Percentiles rank a stretch among this genome's conserved stretches.
These are phyloP conservation scores for Trissolcus brochymenae DNA, from an alignment of 2,888 invertebrate genomes.

Conservation along the genomic window DNA sequence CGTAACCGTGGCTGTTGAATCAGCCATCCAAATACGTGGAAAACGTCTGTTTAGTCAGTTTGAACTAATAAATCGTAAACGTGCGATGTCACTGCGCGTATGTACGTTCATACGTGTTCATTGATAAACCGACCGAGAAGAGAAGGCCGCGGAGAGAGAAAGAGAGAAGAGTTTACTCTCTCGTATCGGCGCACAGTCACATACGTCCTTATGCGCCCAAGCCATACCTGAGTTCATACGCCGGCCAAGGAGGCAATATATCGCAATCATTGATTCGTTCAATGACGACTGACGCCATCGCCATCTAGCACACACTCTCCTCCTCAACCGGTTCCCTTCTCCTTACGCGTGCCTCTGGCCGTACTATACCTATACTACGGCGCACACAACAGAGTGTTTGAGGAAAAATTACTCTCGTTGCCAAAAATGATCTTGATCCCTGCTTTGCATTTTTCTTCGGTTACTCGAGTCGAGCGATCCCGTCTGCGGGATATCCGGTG, in stretches of 20 bases:
- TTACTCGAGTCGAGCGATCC: slow-evolving; percentile 59
- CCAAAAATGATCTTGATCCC: not conserved
- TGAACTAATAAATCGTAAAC: slow-evolving; percentile 61
- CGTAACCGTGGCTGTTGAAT: slow-evolving; percentile 1
- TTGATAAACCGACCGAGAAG: slow-evolving; percentile 63
- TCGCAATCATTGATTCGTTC: slow-evolving; percentile 58
- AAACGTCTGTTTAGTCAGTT: slow-evolving; percentile 20
- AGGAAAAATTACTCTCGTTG: not conserved
- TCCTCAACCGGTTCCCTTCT: slow-evolving; percentile 54
- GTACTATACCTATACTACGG: slow-evolving; percentile 35
- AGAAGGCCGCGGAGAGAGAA: slow-evolving; percentile 37
- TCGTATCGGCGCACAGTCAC: slow-evolving; percentile 37
- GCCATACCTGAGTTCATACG: slow-evolving; percentile 36
- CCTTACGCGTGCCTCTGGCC: slow-evolving; percentile 33
- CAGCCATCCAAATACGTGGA: slow-evolving; percentile 4
- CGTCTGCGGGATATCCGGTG: slow-evolving; percentile 75
- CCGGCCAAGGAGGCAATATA: slow-evolving; percentile 49
- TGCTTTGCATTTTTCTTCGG: not conserved
- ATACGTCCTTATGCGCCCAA: slow-evolving; percentile 42
- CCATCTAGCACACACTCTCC: slow-evolving; percentile 58
- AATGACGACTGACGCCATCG: slow-evolving; percentile 60
- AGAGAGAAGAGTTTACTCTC: slow-evolving; percentile 19
- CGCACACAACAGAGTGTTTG: not conserved
- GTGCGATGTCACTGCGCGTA: slow-evolving; percentile 62
- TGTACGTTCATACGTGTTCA: slow-evolving; percentile 60